phyloP scores from a whole-genome alignment of 2,113 vertebrate genomes.

The Phoxinus phoxinus region DNA sequence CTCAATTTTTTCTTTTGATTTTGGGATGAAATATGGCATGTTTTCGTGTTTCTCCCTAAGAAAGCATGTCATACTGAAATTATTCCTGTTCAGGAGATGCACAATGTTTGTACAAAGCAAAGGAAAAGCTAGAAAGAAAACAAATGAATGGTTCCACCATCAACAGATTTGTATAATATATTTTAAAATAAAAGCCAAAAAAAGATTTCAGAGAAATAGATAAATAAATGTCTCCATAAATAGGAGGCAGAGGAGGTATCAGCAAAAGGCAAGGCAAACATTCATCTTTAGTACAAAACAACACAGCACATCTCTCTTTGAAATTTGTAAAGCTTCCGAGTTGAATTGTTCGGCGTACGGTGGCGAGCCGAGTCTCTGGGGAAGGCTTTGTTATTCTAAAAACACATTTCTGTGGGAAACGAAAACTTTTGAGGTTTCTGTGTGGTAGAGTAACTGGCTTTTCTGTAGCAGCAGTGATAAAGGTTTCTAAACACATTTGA shows the following conservation, averaged over 20 bases:
- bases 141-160: not conserved
- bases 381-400: slow-evolving; percentile 30
- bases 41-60: not conserved
- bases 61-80: not conserved
- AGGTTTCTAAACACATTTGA: slow-evolving; percentile 16
- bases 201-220: not conserved
- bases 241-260: not conserved
- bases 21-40: not conserved
- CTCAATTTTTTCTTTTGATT: not conserved
- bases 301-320: slow-evolving; percentile 29
- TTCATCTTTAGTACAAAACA: slow-evolving; percentile 28
- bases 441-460: not conserved
- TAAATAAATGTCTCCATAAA: slow-evolving; percentile 4
- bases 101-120: not conserved
- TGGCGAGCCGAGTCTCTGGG: slow-evolving; percentile 32
- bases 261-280: slow-evolving; percentile 8
- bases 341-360: slow-evolving; percentile 9
- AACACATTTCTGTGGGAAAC: slow-evolving; percentile 1
- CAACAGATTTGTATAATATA: not conserved
- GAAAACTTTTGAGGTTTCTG: slow-evolving; percentile 15
- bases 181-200: not conserved
- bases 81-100: not conserved
- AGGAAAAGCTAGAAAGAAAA: not conserved
- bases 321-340: slow-evolving; percentile 27
- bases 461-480: slow-evolving; percentile 5